Conservation (phyloP, 2,797 vertebrate genomes). For the Meriones psammophilus region DNA sequence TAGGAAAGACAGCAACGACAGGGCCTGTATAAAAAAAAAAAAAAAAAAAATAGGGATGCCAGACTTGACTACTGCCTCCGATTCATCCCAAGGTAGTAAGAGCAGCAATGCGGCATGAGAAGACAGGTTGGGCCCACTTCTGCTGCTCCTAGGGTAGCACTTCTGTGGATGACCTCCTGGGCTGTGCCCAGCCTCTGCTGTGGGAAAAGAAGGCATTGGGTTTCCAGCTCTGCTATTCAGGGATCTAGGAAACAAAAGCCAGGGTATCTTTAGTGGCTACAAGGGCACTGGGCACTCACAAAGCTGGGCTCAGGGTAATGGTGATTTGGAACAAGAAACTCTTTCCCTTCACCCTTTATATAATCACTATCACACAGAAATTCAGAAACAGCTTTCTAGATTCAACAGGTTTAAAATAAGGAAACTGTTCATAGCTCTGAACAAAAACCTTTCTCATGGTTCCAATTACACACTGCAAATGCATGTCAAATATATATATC, state of each 20-base stretch:
- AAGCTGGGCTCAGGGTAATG: background rate
- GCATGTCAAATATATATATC: conserved; percentile 71
- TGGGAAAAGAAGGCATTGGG: background rate
- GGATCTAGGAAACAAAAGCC: background rate
- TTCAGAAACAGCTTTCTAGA: conserved; percentile 56
- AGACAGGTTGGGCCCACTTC: background rate
- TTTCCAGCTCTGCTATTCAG: background rate
- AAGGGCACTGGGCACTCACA: background rate
- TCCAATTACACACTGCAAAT: conserved; percentile 69
- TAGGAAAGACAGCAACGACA: background rate
- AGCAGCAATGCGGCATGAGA: too few relatives aligned
- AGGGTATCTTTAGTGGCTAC: background rate
- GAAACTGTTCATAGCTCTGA: conserved; percentile 67
- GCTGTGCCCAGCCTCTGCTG: background rate
- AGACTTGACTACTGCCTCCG: background rate
- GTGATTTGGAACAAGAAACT: background rate
- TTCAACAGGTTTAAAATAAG: conserved; percentile 73
- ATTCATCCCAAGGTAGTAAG: background rate
- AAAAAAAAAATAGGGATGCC: background rate
- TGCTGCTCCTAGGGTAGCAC: background rate
- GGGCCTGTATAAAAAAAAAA: background rate
- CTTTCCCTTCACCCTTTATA: background rate
- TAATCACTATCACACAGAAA: conserved; percentile 42
- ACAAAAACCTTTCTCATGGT: conserved; percentile 61
- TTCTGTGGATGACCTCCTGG: background rate